Evolutionary conservation across 2,113 vertebrate species (phyloP), one percentile per base, ranked within the genome.

Genomic region (Xiphorhynchus elegans): DNA sequence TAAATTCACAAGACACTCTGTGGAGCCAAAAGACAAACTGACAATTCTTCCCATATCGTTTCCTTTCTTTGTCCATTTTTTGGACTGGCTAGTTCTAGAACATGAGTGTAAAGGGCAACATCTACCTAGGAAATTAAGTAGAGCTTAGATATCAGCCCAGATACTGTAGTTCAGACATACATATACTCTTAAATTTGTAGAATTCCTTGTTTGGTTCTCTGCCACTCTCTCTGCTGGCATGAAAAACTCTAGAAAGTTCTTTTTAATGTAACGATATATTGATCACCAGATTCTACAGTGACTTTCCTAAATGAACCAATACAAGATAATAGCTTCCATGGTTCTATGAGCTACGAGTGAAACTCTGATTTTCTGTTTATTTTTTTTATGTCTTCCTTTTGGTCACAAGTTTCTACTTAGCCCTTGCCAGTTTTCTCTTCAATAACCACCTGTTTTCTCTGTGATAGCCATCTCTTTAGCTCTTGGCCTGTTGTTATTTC

Each of bases 11-110:
- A 58, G n/a, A 77, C 56, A 31, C 3, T 89, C 64, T 67, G 10
- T 0, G 0, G 15, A 78, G 14, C 20, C 25, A 68, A 78, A 84
- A 81, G 18, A 23, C 14, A 79, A 87, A 7, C 3, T 69, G n/a
- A 73, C 64, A 23, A 42, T 87, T 55, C n/a, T 81, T 81, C 50
- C 25, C 7, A 3, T 47, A 59, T 64, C 10, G 59, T 86, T 84
- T 13, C 21, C 8, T 37, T 81, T 60, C 49, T 55, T 63, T 52
- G 9, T 39, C 26, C 23, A 20, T 31, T 81, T 83, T 70, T 81
- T 63, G 4, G 42, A 68, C 18, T 46, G 42, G 8, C 4, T 79
- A 19, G 62, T 70, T 58, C 17, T 73, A 77, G 68, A 59, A 70
- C 8, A 21, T 15, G 18, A 13, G 1, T 8, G 1, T 73, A 74